Base-by-base conservation (phyloP, 2,113 vertebrate genomes). In the Sturnus vulgaris region DNA sequence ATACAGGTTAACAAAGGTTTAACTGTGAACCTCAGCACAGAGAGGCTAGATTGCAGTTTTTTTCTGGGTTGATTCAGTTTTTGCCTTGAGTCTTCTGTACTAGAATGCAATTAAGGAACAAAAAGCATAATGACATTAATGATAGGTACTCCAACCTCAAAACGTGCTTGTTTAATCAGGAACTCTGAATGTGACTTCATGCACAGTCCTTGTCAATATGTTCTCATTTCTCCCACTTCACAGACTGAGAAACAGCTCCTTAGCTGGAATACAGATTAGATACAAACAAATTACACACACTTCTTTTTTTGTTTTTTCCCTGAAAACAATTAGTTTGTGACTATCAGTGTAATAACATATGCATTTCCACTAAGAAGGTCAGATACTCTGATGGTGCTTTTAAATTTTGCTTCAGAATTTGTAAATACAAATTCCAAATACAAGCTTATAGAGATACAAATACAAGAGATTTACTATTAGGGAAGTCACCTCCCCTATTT, bases 71-170 rank as follows among this genome's bases (percentile, higher is more conserved):
- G 30, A 42, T 89, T 76, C 40, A 5, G 6, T 52, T 92, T 94
- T 90, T 95, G n/a, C 66, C 68, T 71, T 88, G 30, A 89, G 76
- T 92, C 82, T 70, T 68, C 73, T 82, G 31, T 71, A 92, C 53
- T 92, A 90, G 82, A 95, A 97, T 91, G 88, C 57, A 97, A 92
- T 97, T 97, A 97, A 95, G 85, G 91, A 97, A 97, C 56, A 96
- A 98, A 88, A 90, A 94, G 25, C 81, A 90, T 97, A 97, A 97
- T 97, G 80, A 75, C 10, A 75, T 95, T 96, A 97, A 95, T 93
- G 82, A 95, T 65, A 87, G 53, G 76, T 96, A 82, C 88, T 98
- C 91, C 52, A 90, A 50, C 64, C 20, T 81, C 52, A 94, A 94
- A 81, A 96, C 20, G 27, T 86, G 71, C 59, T 94, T 39, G 31